phyloP scores from a whole-genome alignment of 2,888 invertebrate species.

The Gasteruption jaculator region DNA sequence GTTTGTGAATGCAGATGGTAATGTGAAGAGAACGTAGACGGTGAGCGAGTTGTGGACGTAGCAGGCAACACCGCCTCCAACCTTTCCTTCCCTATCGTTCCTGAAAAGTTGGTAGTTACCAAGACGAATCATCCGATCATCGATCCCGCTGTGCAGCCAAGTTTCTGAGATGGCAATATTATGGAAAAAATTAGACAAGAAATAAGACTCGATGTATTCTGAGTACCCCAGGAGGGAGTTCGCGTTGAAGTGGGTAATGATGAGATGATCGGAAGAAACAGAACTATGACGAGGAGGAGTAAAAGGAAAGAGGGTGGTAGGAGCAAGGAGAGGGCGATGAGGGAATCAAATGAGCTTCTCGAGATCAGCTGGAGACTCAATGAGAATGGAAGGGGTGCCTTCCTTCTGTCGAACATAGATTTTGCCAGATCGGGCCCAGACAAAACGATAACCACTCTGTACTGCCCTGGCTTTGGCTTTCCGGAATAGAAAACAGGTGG shows the following conservation, averaged over 20 bases:
- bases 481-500: neutral
- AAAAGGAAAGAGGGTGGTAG: neutral
- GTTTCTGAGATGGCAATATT: slow-evolving; percentile 8
- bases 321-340: neutral
- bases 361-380: neutral
- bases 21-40: neutral
- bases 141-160: slow-evolving; percentile 1
- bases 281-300: neutral
- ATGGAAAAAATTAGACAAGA: neutral
- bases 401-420: neutral
- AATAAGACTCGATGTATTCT: neutral
- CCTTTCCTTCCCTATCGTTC: no score
- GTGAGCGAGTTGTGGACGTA: neutral
- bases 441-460: neutral
- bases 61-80: slow-evolving; percentile 5
- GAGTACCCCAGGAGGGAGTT: no score
- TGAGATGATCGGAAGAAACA: neutral
- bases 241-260: neutral
- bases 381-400: neutral
- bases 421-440: neutral
- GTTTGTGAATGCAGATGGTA: neutral
- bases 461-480: slow-evolving; percentile 1
- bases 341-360: neutral
- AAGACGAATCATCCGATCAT: neutral
- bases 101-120: no score